These are phyloP conservation scores for Spizella passerina DNA, from an alignment of 2,797 vertebrate genomes.

Conservation along the genomic window DNA sequence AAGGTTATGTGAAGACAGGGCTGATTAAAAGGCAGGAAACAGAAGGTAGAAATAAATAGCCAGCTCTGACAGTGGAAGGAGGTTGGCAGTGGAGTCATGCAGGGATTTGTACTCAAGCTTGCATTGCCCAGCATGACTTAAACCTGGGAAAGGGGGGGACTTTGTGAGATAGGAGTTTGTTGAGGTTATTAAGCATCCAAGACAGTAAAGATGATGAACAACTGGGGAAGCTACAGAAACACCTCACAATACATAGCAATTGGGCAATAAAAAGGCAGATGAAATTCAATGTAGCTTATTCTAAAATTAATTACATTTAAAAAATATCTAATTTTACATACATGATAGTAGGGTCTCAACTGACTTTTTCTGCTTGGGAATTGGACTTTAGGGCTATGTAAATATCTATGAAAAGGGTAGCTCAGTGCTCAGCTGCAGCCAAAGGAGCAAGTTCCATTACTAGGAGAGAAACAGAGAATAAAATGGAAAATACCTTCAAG, in stretches of 20 bases:
- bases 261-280: not conserved
- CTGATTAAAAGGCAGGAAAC: slow-evolving; percentile 50
- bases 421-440: not conserved
- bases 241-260: not conserved
- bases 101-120: slow-evolving; percentile 42
- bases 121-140: not conserved
- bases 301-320: not conserved
- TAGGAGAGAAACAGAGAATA: not conserved
- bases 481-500: not conserved
- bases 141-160: not conserved
- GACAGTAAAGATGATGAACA: not conserved
- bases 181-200: not conserved
- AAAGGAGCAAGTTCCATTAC: not conserved
- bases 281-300: not conserved
- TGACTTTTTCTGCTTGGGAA: not conserved
- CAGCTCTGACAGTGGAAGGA: slow-evolving; percentile 14
- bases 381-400: not conserved
- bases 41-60: slow-evolving; percentile 57
- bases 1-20: slow-evolving; percentile 15
- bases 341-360: not conserved
- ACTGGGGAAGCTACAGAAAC: not conserved
- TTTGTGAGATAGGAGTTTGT: not conserved
- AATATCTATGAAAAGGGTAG: not conserved
- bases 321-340: not conserved
- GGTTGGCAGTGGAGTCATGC: slow-evolving; percentile 21